These are phyloP conservation scores for Hydrotaea cyrtoneurina DNA, from an alignment of 2,888 invertebrate species.

Conservation along the genomic window DNA sequence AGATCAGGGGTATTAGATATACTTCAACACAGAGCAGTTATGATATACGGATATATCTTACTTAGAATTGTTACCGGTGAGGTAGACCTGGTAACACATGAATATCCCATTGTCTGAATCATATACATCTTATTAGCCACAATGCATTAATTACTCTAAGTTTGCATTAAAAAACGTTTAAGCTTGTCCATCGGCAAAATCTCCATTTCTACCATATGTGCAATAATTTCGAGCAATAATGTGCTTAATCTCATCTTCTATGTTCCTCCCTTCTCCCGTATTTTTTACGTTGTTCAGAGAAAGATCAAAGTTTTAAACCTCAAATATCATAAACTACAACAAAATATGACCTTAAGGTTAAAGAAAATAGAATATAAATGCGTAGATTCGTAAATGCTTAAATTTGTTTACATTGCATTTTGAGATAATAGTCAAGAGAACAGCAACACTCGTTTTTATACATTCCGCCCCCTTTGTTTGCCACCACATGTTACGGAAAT, in stretches of 20 bases:
- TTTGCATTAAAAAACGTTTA: no score
- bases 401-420: constrained; percentile 58
- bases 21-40: no score
- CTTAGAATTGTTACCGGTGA: no score
- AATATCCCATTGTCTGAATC: no score
- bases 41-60: no score
- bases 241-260: neutral
- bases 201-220: constrained; percentile 22
- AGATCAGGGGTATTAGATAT: no score
- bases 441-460: neutral
- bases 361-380: constrained; percentile 51
- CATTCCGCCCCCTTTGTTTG: neutral
- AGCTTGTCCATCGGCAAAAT: neutral
- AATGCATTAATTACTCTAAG: no score
- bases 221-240: neutral
- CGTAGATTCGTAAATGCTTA: constrained; percentile 49
- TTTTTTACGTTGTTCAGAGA: no score
- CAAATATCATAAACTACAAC: constrained; percentile 43
- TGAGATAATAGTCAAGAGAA: constrained; percentile 45
- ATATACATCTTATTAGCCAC: no score
- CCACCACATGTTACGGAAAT: constrained; percentile 45
- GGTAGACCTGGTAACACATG: no score
- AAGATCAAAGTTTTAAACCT: constrained; percentile 51
- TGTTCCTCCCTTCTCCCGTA: constrained; percentile 21
- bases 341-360: constrained; percentile 48